A percentile compares a stretch with the other conserved stretches of the same genome.
These are phyloP conservation scores for Prietella phreatophila DNA, from an alignment of 2,113 vertebrate genomes.

Conservation along the genomic window DNA sequence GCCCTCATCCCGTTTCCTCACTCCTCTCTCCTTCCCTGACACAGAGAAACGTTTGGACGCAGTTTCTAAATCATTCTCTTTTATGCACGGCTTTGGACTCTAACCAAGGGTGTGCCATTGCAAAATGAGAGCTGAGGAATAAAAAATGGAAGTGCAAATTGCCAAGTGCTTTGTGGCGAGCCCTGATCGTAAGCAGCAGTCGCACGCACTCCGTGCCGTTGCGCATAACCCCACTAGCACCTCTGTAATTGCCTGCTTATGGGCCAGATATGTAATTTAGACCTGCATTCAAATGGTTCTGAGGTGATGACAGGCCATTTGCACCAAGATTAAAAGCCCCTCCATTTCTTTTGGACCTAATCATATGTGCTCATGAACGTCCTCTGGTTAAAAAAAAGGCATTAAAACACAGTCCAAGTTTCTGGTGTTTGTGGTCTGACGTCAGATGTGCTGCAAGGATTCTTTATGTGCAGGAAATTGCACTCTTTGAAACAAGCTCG, in stretches of 20 bases:
- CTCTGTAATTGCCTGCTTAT: slow-evolving; percentile 67
- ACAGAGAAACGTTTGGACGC: slow-evolving; percentile 55
- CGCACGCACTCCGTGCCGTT: slow-evolving; percentile 52
- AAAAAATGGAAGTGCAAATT: slow-evolving; percentile 56
- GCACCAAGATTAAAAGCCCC: slow-evolving; percentile 61
- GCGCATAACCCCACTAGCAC: slow-evolving; percentile 57
- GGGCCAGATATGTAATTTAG: slow-evolving; percentile 65
- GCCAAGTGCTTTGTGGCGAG: slow-evolving; percentile 53
- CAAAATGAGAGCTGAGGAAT: slow-evolving; percentile 32
- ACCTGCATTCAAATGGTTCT: slow-evolving; percentile 52
- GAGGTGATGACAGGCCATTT: slow-evolving; percentile 58
- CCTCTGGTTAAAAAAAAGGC: not conserved
- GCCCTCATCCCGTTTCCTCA: slow-evolving; percentile 9
- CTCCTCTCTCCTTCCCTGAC: slow-evolving; percentile 15
- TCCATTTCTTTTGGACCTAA: slow-evolving; percentile 49
- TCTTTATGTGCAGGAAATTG: slow-evolving; percentile 48
- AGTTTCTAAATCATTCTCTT: slow-evolving; percentile 56
- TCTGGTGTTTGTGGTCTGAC: slow-evolving; percentile 25
- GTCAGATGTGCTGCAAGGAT: slow-evolving; percentile 17
- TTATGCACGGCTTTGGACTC: slow-evolving; percentile 50
- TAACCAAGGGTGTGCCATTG: slow-evolving; percentile 48
- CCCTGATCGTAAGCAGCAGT: slow-evolving; percentile 54
- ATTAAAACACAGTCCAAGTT: slow-evolving; percentile 19
- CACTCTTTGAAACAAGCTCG: slow-evolving; percentile 31
- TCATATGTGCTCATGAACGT: slow-evolving; percentile 29